Conservation (phyloP, 2,888 invertebrate species). For the Caradrina kadenii region DNA sequence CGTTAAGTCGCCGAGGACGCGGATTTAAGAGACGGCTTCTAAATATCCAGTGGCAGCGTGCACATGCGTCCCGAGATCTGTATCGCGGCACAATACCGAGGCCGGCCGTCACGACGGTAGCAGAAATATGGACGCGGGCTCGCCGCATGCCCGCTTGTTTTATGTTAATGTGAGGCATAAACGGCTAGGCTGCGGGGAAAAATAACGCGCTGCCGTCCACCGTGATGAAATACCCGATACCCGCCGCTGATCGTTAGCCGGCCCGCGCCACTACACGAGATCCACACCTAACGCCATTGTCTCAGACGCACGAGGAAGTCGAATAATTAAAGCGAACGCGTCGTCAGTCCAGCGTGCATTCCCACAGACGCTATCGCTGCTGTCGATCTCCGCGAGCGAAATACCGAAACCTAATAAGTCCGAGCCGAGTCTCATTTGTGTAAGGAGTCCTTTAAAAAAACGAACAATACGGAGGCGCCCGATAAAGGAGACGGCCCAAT, state of each 20-base stretch:
- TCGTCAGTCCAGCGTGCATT: slow-evolving; percentile 69
- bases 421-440: slow-evolving; percentile 88
- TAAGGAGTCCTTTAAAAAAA: slow-evolving; percentile 84
- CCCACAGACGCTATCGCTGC: slow-evolving; percentile 80
- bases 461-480: slow-evolving; percentile 81
- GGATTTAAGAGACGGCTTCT: slow-evolving; percentile 89
- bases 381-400: slow-evolving; percentile 85
- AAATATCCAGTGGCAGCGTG: slow-evolving; percentile 86
- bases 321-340: slow-evolving; percentile 80
- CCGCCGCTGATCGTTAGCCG: slow-evolving; percentile 64
- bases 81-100: slow-evolving; percentile 88
- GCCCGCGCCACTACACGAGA: slow-evolving; percentile 66
- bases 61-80: slow-evolving; percentile 87
- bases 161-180: slow-evolving; percentile 88
- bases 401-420: slow-evolving; percentile 89
- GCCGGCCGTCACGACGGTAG: slow-evolving; percentile 86
- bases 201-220: slow-evolving; percentile 77
- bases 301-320: slow-evolving; percentile 77
- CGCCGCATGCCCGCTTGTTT: slow-evolving; percentile 85
- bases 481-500: slow-evolving; percentile 88
- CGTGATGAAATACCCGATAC: slow-evolving; percentile 86
- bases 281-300: slow-evolving; percentile 79
- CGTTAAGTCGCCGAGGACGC: slow-evolving; percentile 83
- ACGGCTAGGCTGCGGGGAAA: slow-evolving; percentile 76
- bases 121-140: slow-evolving; percentile 87